Evolutionary conservation across 2,888 invertebrate species (phyloP).

Genomic region (Dynastes maya): DNA sequence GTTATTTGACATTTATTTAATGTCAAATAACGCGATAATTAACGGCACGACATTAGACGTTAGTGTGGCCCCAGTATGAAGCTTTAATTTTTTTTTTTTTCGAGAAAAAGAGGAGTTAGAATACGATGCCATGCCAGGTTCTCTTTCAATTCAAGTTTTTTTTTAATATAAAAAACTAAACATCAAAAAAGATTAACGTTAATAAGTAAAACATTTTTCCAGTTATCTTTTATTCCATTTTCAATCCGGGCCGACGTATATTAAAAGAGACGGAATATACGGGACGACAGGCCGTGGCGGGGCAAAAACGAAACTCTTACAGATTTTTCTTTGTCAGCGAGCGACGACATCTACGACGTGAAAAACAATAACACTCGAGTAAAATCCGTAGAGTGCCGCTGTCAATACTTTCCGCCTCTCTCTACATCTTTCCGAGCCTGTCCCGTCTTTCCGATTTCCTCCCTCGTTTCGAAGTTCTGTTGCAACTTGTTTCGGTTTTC

Average conservation of each 20-base stretch:
- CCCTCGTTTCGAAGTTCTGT: neutral
- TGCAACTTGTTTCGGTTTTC: slow-evolving; percentile 12
- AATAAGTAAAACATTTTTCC: slow-evolving; percentile 19
- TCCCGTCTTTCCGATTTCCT: neutral
- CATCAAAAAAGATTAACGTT: slow-evolving; percentile 6
- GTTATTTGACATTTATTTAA: too few species aligned
- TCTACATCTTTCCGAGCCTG: slow-evolving; percentile 5
- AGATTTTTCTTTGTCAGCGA: slow-evolving; percentile 18
- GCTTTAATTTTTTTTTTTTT: too few species aligned
- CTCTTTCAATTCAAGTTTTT: too few species aligned
- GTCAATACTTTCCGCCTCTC: slow-evolving; percentile 17
- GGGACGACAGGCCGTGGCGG: neutral
- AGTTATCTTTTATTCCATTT: neutral
- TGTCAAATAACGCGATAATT: too few species aligned
- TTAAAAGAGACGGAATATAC: slow-evolving; percentile 25
- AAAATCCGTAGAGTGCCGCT: slow-evolving; percentile 31
- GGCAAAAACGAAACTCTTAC: neutral
- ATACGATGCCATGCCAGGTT: too few species aligned
- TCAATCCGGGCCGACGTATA: slow-evolving; percentile 20
- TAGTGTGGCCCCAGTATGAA: too few species aligned
- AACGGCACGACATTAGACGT: too few species aligned
- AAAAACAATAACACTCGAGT: slow-evolving; percentile 36
- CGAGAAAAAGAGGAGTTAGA: too few species aligned
- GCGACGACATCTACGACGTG: slow-evolving; percentile 21
- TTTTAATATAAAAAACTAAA: neutral